Evolutionary conservation across 1,140 invertebrate species (phyloP).

Genomic region (Yoshiicerus persimilis): DNA sequence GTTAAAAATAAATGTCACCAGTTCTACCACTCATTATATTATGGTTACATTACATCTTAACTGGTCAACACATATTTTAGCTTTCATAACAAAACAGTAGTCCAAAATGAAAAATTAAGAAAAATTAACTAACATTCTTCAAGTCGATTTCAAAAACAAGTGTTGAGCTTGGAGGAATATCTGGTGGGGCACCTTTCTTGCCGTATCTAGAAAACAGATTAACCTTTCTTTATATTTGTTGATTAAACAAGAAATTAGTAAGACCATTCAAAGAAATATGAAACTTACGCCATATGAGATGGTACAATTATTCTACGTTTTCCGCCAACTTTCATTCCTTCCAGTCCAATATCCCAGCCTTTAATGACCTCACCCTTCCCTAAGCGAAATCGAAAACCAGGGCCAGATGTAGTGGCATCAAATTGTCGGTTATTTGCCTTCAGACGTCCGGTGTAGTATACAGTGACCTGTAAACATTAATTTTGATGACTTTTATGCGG

Average conservation of each 20-base stretch:
- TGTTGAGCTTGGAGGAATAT: slow-evolving; percentile 79
- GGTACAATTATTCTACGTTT: slow-evolving; percentile 83
- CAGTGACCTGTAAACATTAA: slow-evolving; percentile 55
- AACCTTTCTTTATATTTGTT: too few species aligned
- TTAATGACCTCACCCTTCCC: slow-evolving; percentile 84
- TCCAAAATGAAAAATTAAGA: not conserved
- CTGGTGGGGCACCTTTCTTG: slow-evolving; percentile 63
- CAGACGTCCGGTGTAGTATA: slow-evolving; percentile 76
- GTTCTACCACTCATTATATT: not conserved
- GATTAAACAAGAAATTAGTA: too few species aligned
- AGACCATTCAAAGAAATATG: too few species aligned
- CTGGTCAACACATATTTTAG: not conserved
- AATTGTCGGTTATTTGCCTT: slow-evolving; percentile 81
- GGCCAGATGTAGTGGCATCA: slow-evolving; percentile 69
- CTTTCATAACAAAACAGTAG: not conserved
- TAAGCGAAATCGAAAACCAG: slow-evolving; percentile 81
- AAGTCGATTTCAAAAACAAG: slow-evolving; percentile 86
- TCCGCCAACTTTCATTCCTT: slow-evolving; percentile 89
- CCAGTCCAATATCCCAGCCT: slow-evolving; percentile 86
- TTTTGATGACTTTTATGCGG: too few species aligned
- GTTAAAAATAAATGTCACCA: slow-evolving; percentile 11
- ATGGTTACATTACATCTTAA: not conserved
- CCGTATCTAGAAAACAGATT: slow-evolving; percentile 31
- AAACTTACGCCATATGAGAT: slow-evolving; percentile 75
- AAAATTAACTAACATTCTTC: slow-evolving; percentile 70